Percentiles rank a stretch among this genome's conserved stretches.
phyloP scores from a whole-genome alignment of 2,113 vertebrate species.

The Chrysemys picta region DNA sequence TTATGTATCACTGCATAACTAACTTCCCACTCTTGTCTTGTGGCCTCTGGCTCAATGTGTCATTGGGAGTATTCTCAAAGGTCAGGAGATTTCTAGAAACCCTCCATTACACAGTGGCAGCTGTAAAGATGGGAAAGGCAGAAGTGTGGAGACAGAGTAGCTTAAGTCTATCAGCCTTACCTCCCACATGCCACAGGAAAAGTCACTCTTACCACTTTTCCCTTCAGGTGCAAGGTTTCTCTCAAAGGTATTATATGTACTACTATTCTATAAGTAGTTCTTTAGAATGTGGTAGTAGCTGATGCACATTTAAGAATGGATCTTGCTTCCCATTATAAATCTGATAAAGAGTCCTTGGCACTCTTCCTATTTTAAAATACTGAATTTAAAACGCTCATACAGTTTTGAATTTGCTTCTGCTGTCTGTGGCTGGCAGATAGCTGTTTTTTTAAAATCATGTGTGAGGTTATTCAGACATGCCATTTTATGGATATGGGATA shows the following conservation, averaged over 20 bases:
- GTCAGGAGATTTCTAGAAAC: slow-evolving; percentile 45
- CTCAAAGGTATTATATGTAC: neutral
- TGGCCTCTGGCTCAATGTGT: slow-evolving; percentile 45
- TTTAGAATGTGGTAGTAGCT: neutral
- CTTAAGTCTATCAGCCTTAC: slow-evolving; percentile 18
- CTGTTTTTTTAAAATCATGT: neutral
- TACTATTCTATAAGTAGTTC: neutral
- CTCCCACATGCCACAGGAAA: neutral
- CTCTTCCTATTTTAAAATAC: neutral
- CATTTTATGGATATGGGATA: neutral
- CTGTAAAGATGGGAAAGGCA: neutral
- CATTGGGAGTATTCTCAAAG: slow-evolving; percentile 61
- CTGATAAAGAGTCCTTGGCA: neutral
- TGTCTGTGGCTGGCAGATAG: neutral
- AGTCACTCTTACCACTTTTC: neutral
- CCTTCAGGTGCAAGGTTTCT: neutral
- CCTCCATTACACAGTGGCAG: neutral
- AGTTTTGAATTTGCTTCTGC: neutral
- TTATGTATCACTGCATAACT: slow-evolving; percentile 54
- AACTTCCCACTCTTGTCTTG: slow-evolving; percentile 60
- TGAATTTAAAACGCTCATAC: neutral
- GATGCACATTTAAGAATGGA: neutral
- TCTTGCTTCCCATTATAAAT: neutral
- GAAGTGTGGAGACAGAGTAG: neutral
- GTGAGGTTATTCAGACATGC: neutral